Evolutionary conservation across 2,888 invertebrate species (phyloP), one percentile per base, ranked within the genome.

Genomic region (Tenthredo notha): DNA sequence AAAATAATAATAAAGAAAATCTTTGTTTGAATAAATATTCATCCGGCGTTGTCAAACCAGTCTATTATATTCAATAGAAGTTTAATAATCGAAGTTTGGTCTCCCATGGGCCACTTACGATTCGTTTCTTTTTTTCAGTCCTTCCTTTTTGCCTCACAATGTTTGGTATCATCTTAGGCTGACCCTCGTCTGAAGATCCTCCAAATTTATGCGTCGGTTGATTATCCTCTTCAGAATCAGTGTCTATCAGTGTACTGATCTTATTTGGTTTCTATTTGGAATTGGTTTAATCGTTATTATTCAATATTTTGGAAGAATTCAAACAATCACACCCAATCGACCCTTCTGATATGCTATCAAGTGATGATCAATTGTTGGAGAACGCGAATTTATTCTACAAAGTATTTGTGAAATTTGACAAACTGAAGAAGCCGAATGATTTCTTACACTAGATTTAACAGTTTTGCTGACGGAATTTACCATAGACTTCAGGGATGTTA

Each of bases 221-320:
- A 18, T 18, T 9, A 25, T 88, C 89, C 21, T 87, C 88, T 61
- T 90, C 90, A 6, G 90, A 90, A 77, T 91, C 91, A 58, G 90
- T 87, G 86, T 91, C 90, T 15, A 91, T 84, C 70, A 91, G 54
- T 12, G 70, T 84, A 65, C 85, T 89, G 4, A 89, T 54, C 77
- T 87, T 87, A 9, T 85, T 87, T 18, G 87, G 86, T 85, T 88
- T 89, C 88, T 89, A 84, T 67, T 67, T 1, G 50, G 72, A 87
- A 87, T 67, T 78, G 37, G 10, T 84, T 70, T 1, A 50, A 47
- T 29, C 9, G 82, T 83, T 21, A 54, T 75, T 15, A 70, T 25
- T 50, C 10, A 72, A 50, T 77, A 37, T 33, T 37, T 37, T 37
- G 61, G 18, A 37, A 18, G 37, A 70, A 70, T 70, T n/a, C 1